Evolutionary conservation across 2,797 vertebrate species (phyloP), one percentile per base, ranked within the genome.

Genomic region (Etheostoma nigrum): DNA sequence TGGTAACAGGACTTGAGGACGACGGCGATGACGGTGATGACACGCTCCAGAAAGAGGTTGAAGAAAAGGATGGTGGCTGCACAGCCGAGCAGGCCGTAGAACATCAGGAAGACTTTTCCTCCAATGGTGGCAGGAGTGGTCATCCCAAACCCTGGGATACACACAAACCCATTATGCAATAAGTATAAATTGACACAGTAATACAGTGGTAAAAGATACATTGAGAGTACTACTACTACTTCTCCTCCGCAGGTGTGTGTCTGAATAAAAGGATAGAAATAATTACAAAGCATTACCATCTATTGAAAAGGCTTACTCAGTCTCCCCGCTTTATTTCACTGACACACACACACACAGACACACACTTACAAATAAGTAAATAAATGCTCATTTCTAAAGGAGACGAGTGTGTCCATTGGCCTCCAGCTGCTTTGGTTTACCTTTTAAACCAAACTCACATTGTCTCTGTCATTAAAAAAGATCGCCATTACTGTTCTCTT

Each of bases 1-100:
- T 97, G 91, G 0, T 96, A 95, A 86, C 95, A 98, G 16, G 92
- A 95, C 85, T 97, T 97, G 89, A 98, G 95, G 81, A 97, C 61
- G 0, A 93, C 95, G 62, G 97, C 97, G 12, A 99, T 97, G 77
- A 98, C 93, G 0, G 97, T 97, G 92, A 99, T 97, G 89, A 99
- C 95, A 0, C 97, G 96, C 83, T 99, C 98, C 90, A 99, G 93
- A 85, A 99, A 99, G 61, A 99, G 95, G 93, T 98, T 99, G 91
- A 99, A 98, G 94, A 99, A 99, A 81, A 99, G 88, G 91, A 99
- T 97, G 87, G 97, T 97, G 82, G 97, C 96, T 0, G 98, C 96
- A 1, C 98, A 99, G 72, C 98, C 98, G 1, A 99, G 88, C 55
- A 99, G 96, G 61, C 98, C 97, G 0, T 98, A 98, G 85, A 98